Conservation (phyloP, 2,113 vertebrate species). For the Sigmodon hispidus region DNA sequence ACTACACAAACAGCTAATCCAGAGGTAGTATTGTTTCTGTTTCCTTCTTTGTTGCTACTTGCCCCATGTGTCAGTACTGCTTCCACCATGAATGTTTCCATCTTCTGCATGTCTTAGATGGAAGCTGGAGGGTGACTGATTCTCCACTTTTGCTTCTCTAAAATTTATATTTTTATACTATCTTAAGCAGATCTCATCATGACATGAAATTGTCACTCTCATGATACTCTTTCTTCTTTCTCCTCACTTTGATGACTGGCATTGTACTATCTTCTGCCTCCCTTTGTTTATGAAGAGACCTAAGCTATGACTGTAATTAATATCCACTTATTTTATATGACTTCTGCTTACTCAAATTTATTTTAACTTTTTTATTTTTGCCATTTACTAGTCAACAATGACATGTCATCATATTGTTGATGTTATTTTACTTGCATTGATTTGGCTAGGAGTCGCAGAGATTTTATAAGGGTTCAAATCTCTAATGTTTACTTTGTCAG, state of each 20-base stretch:
- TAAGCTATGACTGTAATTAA: not conserved
- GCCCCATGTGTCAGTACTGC: not conserved
- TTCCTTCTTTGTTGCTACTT: not conserved
- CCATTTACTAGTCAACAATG: not conserved
- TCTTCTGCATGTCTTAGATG: not conserved
- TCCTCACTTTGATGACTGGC: not conserved
- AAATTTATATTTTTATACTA: not conserved
- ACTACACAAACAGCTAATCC: not conserved
- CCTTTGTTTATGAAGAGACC: not conserved
- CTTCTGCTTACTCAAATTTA: not conserved
- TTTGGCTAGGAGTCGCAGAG: not conserved
- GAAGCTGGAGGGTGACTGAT: not conserved
- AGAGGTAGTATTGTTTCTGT: not conserved
- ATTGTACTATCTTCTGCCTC: not conserved
- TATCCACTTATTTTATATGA: not conserved
- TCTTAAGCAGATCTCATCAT: not conserved
- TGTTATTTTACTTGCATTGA: not conserved
- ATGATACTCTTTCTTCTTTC: not conserved
- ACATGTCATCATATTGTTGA: not conserved
- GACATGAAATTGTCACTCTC: not conserved
- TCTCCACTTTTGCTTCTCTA: not conserved
- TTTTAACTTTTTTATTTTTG: not conserved
- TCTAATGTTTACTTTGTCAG: not conserved
- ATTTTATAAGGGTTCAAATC: not conserved
- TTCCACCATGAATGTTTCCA: not conserved